Percentiles rank a stretch among this genome's conserved stretches.
Conservation (phyloP, 2,888 invertebrate species). For the Agrotis exclamationis region DNA sequence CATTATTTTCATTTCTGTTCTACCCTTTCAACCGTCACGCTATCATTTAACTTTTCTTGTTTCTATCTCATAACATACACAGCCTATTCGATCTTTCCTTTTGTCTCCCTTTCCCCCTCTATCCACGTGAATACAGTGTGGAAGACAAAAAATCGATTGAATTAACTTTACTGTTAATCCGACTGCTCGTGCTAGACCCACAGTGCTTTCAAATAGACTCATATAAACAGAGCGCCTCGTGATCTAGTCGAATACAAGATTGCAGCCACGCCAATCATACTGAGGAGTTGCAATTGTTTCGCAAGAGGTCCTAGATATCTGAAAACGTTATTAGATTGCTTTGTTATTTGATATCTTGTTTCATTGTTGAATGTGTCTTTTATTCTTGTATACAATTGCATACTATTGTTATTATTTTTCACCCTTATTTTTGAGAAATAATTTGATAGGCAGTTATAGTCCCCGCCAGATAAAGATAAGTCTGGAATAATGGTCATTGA, state of each 20-base stretch:
- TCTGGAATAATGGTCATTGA: too few species aligned
- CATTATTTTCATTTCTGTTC: too few species aligned
- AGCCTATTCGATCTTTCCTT: too few species aligned
- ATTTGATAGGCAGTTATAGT: neutral
- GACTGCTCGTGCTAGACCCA: neutral
- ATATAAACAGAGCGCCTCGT: constrained; percentile 24
- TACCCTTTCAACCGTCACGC: too few species aligned
- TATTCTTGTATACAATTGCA: neutral
- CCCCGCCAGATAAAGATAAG: too few species aligned
- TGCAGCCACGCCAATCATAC: constrained; percentile 66
- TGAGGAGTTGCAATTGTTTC: constrained; percentile 55
- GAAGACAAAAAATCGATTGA: neutral
- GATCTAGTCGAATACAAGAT: constrained; percentile 35
- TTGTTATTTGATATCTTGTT: neutral
- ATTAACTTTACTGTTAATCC: neutral
- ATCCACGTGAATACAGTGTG: too few species aligned
- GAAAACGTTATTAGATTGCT: neutral
- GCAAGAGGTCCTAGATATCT: constrained; percentile 17
- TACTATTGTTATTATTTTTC: neutral
- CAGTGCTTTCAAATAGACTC: neutral
- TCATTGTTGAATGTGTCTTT: neutral
- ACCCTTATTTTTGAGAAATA: neutral
- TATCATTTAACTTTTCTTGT: too few species aligned
- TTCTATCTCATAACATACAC: too few species aligned
- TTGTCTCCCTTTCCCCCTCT: too few species aligned